These are phyloP conservation scores for Cerastis leucographa DNA, from an alignment of 2,888 invertebrate genomes.

Conservation along the genomic window DNA sequence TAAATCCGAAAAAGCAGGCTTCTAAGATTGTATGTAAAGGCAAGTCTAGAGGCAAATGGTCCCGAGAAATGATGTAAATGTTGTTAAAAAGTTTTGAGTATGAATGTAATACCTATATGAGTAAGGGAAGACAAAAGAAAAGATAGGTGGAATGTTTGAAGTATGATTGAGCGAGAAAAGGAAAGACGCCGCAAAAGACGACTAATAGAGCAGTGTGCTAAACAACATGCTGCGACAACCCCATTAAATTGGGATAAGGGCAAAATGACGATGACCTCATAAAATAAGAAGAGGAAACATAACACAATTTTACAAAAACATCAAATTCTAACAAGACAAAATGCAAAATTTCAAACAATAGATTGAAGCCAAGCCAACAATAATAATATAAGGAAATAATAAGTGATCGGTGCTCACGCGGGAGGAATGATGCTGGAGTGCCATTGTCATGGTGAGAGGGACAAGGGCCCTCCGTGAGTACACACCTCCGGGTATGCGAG, in stretches of 20 bases:
- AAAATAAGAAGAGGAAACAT: background rate
- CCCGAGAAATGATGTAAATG: no score
- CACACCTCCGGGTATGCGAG: constrained; percentile 73
- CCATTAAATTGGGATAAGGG: background rate
- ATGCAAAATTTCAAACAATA: constrained; percentile 71
- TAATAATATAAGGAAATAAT: constrained; percentile 75
- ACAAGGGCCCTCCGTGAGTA: constrained; percentile 72
- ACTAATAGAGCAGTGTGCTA: no score
- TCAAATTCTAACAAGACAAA: constrained; percentile 34
- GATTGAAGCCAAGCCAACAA: constrained; percentile 41
- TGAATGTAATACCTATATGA: no score
- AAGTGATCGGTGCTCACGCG: constrained; percentile 79
- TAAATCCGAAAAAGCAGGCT: no score
- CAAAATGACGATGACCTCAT: background rate
- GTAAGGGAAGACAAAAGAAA: no score
- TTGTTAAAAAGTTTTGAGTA: no score
- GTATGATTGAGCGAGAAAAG: no score
- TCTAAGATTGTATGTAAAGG: no score
- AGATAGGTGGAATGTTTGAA: no score
- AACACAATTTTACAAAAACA: background rate
- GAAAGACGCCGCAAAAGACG: no score
- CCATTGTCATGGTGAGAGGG: constrained; percentile 77
- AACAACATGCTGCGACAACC: no score
- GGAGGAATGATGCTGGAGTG: constrained; percentile 73
- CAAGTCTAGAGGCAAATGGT: no score